Evolutionary conservation across 2,888 invertebrate species (phyloP), one percentile per base, ranked within the genome.

Genomic region (Pandemis heparana): DNA sequence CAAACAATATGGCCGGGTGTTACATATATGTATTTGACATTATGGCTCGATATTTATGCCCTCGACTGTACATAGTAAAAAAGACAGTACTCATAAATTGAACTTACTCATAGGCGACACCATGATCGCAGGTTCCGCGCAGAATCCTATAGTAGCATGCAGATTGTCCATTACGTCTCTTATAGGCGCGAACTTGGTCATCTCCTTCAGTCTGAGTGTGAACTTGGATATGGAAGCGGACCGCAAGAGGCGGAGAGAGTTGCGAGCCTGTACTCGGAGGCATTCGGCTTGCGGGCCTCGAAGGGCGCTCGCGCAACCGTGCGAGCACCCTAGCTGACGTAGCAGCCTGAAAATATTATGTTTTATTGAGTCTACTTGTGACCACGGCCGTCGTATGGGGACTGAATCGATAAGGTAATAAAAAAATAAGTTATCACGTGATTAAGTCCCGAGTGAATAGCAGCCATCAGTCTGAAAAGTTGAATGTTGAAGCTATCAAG

Each of bases 61-160:
- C 23, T 32, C 23, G 2, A 32, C 23, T 32, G 23, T 32, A 2
- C 23, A 32, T 2, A 32, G 23, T 32, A 32, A 32, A 32, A 32
- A 32, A 32, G 4, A 32, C 23, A 32, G 23, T 4, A 32, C 4
- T 32, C 23, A 41, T 3, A 14, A 5, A 43, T 12, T 43, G 12
- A 10, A 96, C 97, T 97, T 95, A 98, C 98, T 98, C 91, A 98
- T 95, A 46, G 98, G 98, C 39, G 98, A 98, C 23, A 98, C 94
- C 80, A 98, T 93, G 9, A 97, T 96, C 77, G 97, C 96, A 12
- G 98, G 98, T 89, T 99, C 99, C 51, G 98, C 96, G 72, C 99
- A 99, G 89, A 98, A 99, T 7, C 99, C 99, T 67, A 99, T 96
- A 81, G 99, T 98, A 0, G 99, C 96, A 88, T 99, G 99, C 76